Base-by-base conservation (phyloP, 2,888 invertebrate species). In the Steinernema hermaphroditum region DNA sequence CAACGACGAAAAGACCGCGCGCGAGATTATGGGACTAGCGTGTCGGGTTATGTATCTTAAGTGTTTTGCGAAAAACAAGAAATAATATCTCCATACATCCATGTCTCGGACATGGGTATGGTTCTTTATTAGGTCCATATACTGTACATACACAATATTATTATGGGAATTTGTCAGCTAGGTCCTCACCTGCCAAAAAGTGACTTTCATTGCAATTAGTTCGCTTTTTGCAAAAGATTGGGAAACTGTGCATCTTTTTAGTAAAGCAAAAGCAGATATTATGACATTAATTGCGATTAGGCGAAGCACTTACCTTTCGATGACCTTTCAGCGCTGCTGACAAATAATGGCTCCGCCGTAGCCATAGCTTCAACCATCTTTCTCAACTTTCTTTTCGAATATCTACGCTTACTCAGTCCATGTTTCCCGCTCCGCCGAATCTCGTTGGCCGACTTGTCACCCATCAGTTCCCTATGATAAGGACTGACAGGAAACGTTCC, bases 281-380 rank as follows among this genome's bases (percentile, higher is more conserved):
- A 32, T 12, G 6, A 37, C 29, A 62, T 2, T 29, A 62, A 1
- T 62, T 32, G n/a, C n/a, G n/a, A n/a, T n/a, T n/a, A 29, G 4
- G 32, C 29, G 22, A 32, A 62, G 32, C 62, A 16, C 62, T 32
- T 32, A 62, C 62, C 62, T 62, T 62, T 62, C 2, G 62, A 2
- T 16, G 62, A n/a, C 16, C 32, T 29, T 19, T 62, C 62, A 2
- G 16, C 32, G 34, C 62, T 62, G 12, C 27, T 32, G 2, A 32
- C 2, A 29, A 32, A 29, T 32, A 62, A 62, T 32, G 62, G 62
- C 32, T 62, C 62, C 1, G 16, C 62, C 16, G 62, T 62, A 16
- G 32, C 62, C 62, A 62, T 62, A 2, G 29, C 62, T 62, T 62
- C 62, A 62, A 62, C 62, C 62, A 62, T 62, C 29, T 62, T 62